Evolutionary conservation across 2,888 invertebrate species (phyloP).

Genomic region (Drosophila sordidapex): DNA sequence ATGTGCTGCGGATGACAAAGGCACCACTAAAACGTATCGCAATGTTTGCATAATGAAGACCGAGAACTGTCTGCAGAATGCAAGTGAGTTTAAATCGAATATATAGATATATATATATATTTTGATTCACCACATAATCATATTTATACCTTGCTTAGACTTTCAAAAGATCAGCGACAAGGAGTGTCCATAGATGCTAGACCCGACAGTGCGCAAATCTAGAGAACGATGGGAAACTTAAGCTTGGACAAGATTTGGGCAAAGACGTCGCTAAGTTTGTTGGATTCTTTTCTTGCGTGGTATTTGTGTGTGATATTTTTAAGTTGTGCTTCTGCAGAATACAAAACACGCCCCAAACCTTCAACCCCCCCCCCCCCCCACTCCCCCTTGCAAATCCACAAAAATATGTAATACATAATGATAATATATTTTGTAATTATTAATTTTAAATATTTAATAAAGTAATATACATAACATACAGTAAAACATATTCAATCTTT

Average conservation of each 20-base stretch:
- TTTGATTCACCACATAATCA: neutral
- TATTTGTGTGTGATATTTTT: slow-evolving; percentile 84
- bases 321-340: slow-evolving; percentile 81
- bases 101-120: neutral
- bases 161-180: slow-evolving; percentile 84
- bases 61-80: slow-evolving; percentile 83
- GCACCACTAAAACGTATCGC: slow-evolving; percentile 83
- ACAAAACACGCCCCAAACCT: slow-evolving; percentile 54
- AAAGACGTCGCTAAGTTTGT: slow-evolving; percentile 44
- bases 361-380: neutral
- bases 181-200: slow-evolving; percentile 83
- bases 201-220: slow-evolving; percentile 46
- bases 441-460: slow-evolving; percentile 74
- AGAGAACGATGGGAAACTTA: slow-evolving; percentile 45
- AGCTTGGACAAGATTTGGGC: slow-evolving; percentile 26
- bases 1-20: slow-evolving; percentile 84
- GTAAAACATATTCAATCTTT: slow-evolving; percentile 11
- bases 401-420: slow-evolving; percentile 65
- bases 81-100: slow-evolving; percentile 49
- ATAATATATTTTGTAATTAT: slow-evolving; percentile 77
- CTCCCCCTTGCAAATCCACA: slow-evolving; percentile 14
- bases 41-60: slow-evolving; percentile 84
- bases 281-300: slow-evolving; percentile 72
- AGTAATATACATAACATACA: slow-evolving; percentile 61
- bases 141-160: slow-evolving; percentile 59